A percentile compares a stretch with the other conserved stretches of the same genome.
Conservation (phyloP, 1,140 invertebrate species). For the Grapholita molesta region DNA sequence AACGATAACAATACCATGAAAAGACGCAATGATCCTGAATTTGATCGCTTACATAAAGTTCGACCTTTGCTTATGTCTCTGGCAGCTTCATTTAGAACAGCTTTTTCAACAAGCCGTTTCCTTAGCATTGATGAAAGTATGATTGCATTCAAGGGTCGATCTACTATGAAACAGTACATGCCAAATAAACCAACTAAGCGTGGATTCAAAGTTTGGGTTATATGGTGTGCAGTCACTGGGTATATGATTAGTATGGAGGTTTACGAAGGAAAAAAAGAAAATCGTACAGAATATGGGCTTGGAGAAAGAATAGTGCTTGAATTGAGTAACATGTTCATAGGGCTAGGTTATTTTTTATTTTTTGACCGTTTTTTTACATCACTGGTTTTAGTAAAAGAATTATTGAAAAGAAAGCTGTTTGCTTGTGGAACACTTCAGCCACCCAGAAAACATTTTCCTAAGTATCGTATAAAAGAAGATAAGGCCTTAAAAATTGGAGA, state of each 20-base stretch:
- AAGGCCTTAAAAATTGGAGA: not conserved
- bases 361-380: not conserved
- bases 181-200: conserved; percentile 67
- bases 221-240: not conserved
- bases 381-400: not conserved
- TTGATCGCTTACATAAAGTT: not conserved
- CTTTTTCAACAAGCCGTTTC: not conserved
- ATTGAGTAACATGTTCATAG: not conserved
- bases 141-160: conserved; percentile 41
- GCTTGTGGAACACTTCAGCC: not conserved
- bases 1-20: not conserved
- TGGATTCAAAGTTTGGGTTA: conserved; percentile 56
- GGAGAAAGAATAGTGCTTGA: not conserved
- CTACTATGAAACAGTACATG: conserved; percentile 56
- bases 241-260: not conserved
- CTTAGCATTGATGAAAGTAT: conserved; percentile 37
- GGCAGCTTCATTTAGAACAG: not conserved
- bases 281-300: not conserved
- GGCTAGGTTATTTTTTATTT: not conserved
- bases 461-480: not conserved
- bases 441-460: not conserved
- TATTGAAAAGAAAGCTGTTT: not conserved
- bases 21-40: not conserved
- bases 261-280: not conserved
- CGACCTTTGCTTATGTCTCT: not conserved